Evolutionary conservation across 2,113 vertebrate genomes (phyloP).

Genomic region (Cyrtonyx montezumae): DNA sequence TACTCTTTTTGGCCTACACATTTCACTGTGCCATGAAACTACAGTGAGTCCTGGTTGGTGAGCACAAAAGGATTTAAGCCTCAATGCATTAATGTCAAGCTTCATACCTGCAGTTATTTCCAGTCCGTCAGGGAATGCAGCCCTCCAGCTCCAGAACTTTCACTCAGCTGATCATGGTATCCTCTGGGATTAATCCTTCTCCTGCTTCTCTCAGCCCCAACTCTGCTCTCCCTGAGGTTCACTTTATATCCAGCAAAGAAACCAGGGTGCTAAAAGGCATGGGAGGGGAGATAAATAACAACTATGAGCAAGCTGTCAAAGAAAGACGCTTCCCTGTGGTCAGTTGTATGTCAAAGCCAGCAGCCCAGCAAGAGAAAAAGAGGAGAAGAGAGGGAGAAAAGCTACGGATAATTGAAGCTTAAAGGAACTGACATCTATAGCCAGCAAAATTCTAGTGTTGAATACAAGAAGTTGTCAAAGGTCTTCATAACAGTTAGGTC

Average conservation of each 20-base stretch:
- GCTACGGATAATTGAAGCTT: background rate
- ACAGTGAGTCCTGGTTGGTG: background rate
- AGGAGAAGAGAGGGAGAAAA: background rate
- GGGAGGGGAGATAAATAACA: background rate
- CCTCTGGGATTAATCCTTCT: background rate
- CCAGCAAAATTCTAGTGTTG: background rate
- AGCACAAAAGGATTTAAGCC: slow-evolving; percentile 25
- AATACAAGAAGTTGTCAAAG: background rate
- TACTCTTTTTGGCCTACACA: background rate
- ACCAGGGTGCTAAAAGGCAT: background rate
- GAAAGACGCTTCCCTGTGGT: background rate
- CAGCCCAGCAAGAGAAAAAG: background rate
- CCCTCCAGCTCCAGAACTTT: slow-evolving; percentile 4
- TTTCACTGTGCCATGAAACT: background rate
- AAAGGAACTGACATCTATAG: background rate
- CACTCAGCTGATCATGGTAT: background rate
- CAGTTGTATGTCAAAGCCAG: background rate
- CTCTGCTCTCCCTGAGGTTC: background rate
- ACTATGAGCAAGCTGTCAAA: background rate
- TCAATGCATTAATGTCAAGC: slow-evolving; percentile 1
- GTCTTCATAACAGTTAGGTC: background rate
- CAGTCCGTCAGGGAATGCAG: background rate
- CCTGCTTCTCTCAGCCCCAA: background rate
- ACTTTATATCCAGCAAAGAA: slow-evolving; percentile 6
- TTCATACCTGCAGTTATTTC: slow-evolving; percentile 25